Percentiles rank a stretch among this genome's conserved stretches.
phyloP scores from a whole-genome alignment of 2,797 vertebrate species.

The Enteromius fasciolatus region DNA sequence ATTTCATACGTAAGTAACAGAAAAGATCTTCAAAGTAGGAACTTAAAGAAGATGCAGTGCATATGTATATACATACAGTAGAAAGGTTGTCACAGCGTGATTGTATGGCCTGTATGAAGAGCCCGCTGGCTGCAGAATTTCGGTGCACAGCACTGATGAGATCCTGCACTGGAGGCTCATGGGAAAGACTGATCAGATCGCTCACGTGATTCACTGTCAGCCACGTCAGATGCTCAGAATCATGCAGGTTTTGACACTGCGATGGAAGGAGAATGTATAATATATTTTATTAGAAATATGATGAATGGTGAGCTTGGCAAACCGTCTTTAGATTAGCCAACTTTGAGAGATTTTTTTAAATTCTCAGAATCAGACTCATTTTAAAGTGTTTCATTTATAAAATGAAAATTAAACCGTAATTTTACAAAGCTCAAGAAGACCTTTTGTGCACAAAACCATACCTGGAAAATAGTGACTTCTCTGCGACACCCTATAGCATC shows the following conservation, averaged over 20 bases:
- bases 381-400: too few relatives aligned
- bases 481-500: too few relatives aligned
- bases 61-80: conserved; percentile 71
- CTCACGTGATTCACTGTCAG: conserved; percentile 96
- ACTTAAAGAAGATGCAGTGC: conserved; percentile 52
- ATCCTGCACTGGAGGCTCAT: conserved; percentile 97
- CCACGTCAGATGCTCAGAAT: conserved; percentile 97
- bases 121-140: conserved; percentile 95
- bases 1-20: background rate
- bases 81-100: conserved; percentile 96
- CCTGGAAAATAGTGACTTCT: too few relatives aligned
- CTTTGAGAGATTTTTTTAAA: too few relatives aligned
- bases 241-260: conserved; percentile 98
- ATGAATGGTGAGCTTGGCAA: too few relatives aligned
- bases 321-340: background rate
- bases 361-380: too few relatives aligned
- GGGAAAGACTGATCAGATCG: conserved; percentile 93
- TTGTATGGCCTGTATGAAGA: conserved; percentile 98
- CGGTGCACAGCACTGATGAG: conserved; percentile 97
- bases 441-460: too few relatives aligned
- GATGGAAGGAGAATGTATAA: background rate
- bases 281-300: background rate
- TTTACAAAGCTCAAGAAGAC: too few relatives aligned
- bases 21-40: background rate
- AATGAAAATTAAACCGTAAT: too few relatives aligned